Evolutionary conservation across 2,888 invertebrate species (phyloP).

Genomic region (Aplocera efformata): DNA sequence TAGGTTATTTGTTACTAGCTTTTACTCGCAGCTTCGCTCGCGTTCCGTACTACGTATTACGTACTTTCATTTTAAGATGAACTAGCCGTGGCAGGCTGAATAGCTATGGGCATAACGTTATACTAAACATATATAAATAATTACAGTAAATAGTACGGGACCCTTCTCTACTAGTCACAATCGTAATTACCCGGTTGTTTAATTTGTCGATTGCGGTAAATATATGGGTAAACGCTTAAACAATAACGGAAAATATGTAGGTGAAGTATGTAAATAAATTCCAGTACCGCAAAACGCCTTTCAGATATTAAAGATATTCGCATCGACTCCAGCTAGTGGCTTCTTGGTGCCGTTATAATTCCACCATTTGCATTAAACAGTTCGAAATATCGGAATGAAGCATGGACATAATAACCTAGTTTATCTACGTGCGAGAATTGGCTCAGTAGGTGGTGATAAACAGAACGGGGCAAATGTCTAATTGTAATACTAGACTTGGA

Average conservation of each 20-base stretch:
- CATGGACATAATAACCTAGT: slow-evolving; percentile 21
- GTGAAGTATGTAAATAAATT: not conserved
- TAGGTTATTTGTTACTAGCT: no score
- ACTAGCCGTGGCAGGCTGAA: no score
- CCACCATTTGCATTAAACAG: slow-evolving; percentile 18
- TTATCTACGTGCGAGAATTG: slow-evolving; percentile 14
- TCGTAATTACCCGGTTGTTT: slow-evolving; percentile 9
- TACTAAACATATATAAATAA: no score
- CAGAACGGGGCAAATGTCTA: slow-evolving; percentile 1
- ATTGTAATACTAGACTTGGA: no score
- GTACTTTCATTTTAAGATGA: no score
- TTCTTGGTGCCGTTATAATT: slow-evolving; percentile 19
- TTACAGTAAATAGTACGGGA: no score
- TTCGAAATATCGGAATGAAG: slow-evolving; percentile 20
- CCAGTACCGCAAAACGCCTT: slow-evolving; percentile 27
- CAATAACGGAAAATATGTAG: slow-evolving; percentile 28
- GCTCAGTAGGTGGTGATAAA: slow-evolving; percentile 14
- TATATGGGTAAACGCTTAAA: slow-evolving; percentile 18
- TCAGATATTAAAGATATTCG: slow-evolving; percentile 17
- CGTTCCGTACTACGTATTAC: no score
- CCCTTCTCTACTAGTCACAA: not conserved
- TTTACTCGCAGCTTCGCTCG: no score
- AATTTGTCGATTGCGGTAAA: slow-evolving; percentile 35
- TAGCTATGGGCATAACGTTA: no score
- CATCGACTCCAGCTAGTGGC: slow-evolving; percentile 8